Evolutionary conservation across 64 coral and sea anemone species (phyloP).

Genomic region (Anthopleura sola): DNA sequence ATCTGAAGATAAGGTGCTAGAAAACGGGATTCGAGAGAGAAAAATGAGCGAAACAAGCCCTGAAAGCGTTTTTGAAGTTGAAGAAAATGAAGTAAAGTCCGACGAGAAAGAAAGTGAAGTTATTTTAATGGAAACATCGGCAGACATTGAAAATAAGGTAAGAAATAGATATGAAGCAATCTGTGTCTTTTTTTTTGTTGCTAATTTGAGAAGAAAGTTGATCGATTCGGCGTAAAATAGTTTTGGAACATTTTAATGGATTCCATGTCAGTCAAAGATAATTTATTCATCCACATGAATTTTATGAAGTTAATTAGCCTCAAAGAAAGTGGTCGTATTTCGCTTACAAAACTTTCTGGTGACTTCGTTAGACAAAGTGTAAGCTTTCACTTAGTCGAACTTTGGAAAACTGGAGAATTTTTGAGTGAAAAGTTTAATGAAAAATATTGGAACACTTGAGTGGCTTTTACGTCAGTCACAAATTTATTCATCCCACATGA

Average conservation of each 20-base stretch:
- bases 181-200: neutral
- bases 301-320: neutral
- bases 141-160: neutral
- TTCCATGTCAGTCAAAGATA: neutral
- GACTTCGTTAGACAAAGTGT: too few relatives aligned
- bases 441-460: too few relatives aligned
- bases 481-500: too few relatives aligned
- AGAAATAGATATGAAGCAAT: neutral
- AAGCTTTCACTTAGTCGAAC: too few relatives aligned
- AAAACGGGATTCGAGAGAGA: neutral
- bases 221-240: neutral
- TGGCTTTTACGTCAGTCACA: too few relatives aligned
- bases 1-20: neutral
- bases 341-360: neutral
- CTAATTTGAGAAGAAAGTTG: neutral
- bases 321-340: neutral
- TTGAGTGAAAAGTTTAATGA: too few relatives aligned
- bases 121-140: neutral
- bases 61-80: conserved; percentile 8
- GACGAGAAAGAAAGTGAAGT: neutral
- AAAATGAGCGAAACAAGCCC: neutral
- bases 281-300: neutral
- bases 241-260: neutral
- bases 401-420: too few relatives aligned
- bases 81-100: neutral